Base-by-base conservation (phyloP, 2,113 vertebrate species). In the Ptilonorhynchus violaceus region DNA sequence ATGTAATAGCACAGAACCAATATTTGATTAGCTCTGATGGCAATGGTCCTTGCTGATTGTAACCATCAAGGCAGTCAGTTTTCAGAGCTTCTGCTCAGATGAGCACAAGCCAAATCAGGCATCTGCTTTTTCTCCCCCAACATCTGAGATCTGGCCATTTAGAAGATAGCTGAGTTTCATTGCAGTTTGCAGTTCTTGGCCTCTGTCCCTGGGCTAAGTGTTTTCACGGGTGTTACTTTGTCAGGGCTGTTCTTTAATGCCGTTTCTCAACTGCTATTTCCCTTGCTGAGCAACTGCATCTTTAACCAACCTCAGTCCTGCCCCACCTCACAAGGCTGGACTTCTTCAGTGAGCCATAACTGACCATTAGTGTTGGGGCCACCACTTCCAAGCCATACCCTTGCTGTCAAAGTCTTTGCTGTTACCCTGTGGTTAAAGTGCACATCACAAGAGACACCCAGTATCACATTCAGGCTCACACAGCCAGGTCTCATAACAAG, bases 381-480 rank as follows among this genome's bases (percentile, higher is more conserved):
- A 60, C 9, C 5, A 2, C 21, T 56, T 56, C 60, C 31, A 62
- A 49, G 15, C 18, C 28, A 13, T 27, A 46, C 5, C 37, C 16
- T 6, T 1, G 0, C 16, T 42, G 9, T 10, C 23, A 64, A 42
- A 84, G 8, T 17, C 18, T 56, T 44, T 82, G 27, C 50, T 33
- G 23, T 9, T 33, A 18, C 15, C 23, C 60, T 66, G n/a, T 4
- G 4, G 75, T 33, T n/a, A 25, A 64, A 69, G 25, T 3, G 6
- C 2, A 3, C 2, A 1, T 24, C 28, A 3, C 31, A 16, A 6
- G 42, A 39, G 33, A 23, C 18, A 50, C 1, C 11, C 2, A 1
- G 14, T 46, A 14, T 7, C 41, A 31, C 56, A 5, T 9, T 67
- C 2, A 14, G 53, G 42, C 7, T 85, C 16, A 35, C 13, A 15